Evolutionary conservation across 2,888 invertebrate genomes (phyloP).

Genomic region (Dasysyrphus albostriatus): DNA sequence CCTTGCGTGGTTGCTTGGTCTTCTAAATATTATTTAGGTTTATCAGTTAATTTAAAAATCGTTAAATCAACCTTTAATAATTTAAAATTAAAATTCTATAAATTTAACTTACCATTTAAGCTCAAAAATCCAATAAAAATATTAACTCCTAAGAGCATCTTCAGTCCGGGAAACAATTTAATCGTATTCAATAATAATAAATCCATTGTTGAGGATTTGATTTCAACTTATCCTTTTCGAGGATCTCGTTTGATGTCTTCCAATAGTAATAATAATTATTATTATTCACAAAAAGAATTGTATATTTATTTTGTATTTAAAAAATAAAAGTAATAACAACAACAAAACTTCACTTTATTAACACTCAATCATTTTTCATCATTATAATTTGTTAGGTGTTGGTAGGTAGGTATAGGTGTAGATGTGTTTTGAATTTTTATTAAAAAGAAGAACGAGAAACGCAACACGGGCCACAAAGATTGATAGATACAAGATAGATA

Average conservation of each 20-base stretch:
- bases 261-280: background rate
- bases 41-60: too few species aligned
- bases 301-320: background rate
- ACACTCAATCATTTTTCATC: conserved; percentile 44
- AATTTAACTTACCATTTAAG: conserved; percentile 49
- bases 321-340: background rate
- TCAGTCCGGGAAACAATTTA: conserved; percentile 46
- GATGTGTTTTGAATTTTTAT: conserved; percentile 13
- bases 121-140: conserved; percentile 56
- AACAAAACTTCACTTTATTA: conserved; percentile 43
- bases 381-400: background rate
- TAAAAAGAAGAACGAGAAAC: background rate
- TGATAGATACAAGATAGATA: conserved; percentile 54
- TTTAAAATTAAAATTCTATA: background rate
- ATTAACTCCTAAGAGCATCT: conserved; percentile 1
- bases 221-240: conserved; percentile 28
- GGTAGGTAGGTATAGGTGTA: background rate
- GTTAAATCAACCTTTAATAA: background rate
- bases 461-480: conserved; percentile 36
- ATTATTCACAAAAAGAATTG: conserved; percentile 26
- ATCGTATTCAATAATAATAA: conserved; percentile 14
- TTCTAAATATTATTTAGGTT: too few species aligned
- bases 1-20: too few species aligned
- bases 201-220: conserved; percentile 51
- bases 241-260: background rate